Conservation (phyloP, 92 coral and sea anemone species). For the Epizoanthus fatuus region DNA sequence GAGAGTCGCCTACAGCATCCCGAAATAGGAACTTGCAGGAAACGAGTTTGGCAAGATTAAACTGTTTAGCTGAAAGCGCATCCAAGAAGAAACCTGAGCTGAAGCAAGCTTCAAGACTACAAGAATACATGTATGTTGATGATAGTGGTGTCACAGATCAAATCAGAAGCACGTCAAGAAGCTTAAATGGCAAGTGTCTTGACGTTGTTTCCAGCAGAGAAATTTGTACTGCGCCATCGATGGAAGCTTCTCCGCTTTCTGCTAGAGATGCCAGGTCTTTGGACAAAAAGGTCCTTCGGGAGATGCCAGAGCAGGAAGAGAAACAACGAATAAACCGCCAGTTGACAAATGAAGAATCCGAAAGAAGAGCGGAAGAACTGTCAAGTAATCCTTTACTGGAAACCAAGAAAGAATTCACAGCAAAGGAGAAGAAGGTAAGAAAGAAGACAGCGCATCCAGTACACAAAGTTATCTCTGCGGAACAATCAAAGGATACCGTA, state of each 20-base stretch:
- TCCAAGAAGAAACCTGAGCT: not conserved
- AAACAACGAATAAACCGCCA: too few species aligned
- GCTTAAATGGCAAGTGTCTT: too few species aligned
- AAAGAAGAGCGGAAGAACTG: not conserved
- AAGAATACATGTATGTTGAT: not conserved
- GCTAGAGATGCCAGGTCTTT: too few species aligned
- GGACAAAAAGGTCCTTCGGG: too few species aligned
- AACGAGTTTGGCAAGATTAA: not conserved
- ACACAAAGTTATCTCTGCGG: not conserved
- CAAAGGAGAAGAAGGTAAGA: not conserved
- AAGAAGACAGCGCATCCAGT: not conserved
- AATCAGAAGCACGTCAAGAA: too few species aligned
- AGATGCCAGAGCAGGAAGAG: too few species aligned
- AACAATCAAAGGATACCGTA: too few species aligned
- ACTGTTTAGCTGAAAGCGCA: not conserved
- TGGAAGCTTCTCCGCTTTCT: too few species aligned
- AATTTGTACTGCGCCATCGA: too few species aligned
- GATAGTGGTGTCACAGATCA: not conserved
- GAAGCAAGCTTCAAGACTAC: not conserved
- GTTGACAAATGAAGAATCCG: too few species aligned
- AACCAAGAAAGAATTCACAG: not conserved
- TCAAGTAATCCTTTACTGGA: not conserved
- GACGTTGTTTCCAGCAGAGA: too few species aligned
- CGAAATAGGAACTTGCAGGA: not conserved
- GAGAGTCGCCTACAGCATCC: not conserved